Evolutionary conservation across 64 coral and sea anemone genomes (phyloP), one percentile per base, ranked within the genome.

Genomic region (Stylophora pistillata): DNA sequence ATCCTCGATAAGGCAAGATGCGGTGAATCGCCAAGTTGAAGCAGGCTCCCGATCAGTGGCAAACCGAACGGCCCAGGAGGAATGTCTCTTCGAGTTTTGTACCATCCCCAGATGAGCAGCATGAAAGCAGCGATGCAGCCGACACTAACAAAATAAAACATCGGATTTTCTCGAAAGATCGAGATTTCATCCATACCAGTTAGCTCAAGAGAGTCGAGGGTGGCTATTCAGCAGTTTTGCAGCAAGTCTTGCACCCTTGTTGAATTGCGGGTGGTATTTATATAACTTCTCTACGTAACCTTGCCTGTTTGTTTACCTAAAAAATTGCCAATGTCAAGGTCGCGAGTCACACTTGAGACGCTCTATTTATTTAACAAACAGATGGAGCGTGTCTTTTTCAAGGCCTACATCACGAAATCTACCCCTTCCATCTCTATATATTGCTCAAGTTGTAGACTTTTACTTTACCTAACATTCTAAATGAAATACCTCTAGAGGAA

Each of bases 21-120:
- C 27, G 89, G 82, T 29, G 84, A 74, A 68, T 82, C 86, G 31
- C 93, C 93, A 70, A 95, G 89, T 12, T 91, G 93, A 27, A 88
- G 55, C 37, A 95, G 76, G 72, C 87, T 95, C 30, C 93, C 93
- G 64, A 95, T 41, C 11, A 95, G 23, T 53, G 93, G 93, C 12
- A 91, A 72, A 52, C 88, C 93, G 66, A 91, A 91, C 26, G 93
- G 93, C 26, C 93, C 93, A 12, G 93, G 88, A 15, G 93, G 93
- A 82, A 23, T 76, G 41, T 76, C 73, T 61, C 77, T 81, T 28
- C 69, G 66, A 41, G 82, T 74, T 18, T 28, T 93, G 78, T 60
- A 68, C 80, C 41, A 71, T 68, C 33, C 33, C 60, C 66, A 23
- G 14, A 69, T 25, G 11, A 84, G 32, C 34, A 84, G 17, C 31